Conservation (phyloP, 2,797 vertebrate genomes). For the Acipenser transmontanus region DNA sequence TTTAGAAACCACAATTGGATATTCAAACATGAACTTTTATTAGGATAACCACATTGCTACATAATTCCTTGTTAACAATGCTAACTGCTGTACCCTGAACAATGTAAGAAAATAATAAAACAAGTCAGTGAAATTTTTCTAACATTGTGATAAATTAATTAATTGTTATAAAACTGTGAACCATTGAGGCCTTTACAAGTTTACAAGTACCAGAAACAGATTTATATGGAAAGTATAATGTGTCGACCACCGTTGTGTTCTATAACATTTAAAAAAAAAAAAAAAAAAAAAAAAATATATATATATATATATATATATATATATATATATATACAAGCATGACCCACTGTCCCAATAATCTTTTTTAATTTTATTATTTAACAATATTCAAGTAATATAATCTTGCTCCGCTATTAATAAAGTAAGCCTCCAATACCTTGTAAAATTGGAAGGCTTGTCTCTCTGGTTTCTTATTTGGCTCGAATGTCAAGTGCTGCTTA, state of each 20-base stretch:
- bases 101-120: slow-evolving; percentile 36
- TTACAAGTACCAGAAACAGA: slow-evolving; percentile 44
- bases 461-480: not conserved
- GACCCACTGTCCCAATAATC: slow-evolving; percentile 37
- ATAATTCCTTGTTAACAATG: slow-evolving; percentile 24
- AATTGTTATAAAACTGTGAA: slow-evolving; percentile 44
- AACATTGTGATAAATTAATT: slow-evolving; percentile 42
- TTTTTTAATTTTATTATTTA: not conserved
- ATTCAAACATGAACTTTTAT: no score
- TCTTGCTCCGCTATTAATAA: not conserved
- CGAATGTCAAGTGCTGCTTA: not conserved
- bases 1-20: no score
- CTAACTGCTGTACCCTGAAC: slow-evolving; percentile 21
- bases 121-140: slow-evolving; percentile 38
- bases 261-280: no score
- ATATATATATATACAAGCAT: slow-evolving; percentile 31
- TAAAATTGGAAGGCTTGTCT: not conserved
- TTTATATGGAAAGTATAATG: slow-evolving; percentile 45
- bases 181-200: slow-evolving; percentile 43
- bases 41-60: no score
- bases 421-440: not conserved
- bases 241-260: slow-evolving; percentile 46
- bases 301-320: no score
- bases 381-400: not conserved
- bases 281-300: no score